A percentile compares a stretch with the other conserved stretches of the same genome.
Evolutionary conservation across 1,140 invertebrate genomes (phyloP).

Genomic region (Ostrea denselamellosa): DNA sequence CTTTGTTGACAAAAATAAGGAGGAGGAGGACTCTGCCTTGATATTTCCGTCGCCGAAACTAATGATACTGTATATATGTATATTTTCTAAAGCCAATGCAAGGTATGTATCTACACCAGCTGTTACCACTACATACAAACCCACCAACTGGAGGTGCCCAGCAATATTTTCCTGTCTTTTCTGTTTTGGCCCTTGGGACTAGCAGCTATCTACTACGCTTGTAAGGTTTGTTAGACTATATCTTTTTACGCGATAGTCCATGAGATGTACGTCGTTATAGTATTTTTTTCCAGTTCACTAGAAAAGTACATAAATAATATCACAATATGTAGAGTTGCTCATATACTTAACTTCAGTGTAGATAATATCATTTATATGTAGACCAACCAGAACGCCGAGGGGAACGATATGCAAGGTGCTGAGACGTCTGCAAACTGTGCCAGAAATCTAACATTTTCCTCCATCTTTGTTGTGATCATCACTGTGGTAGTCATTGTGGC

Average conservation of each 20-base stretch:
- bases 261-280: no score
- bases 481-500: not conserved
- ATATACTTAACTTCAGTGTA: no score
- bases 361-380: not conserved
- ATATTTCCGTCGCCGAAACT: no score
- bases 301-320: no score
- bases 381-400: not conserved
- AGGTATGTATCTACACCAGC: not conserved
- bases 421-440: not conserved
- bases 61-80: not conserved
- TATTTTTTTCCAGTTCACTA: no score
- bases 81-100: not conserved
- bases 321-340: no score
- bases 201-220: not conserved
- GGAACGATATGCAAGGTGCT: not conserved
- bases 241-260: no score
- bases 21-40: no score
- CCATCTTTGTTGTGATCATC: not conserved
- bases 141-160: not conserved
- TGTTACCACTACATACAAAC: not conserved
- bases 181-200: not conserved
- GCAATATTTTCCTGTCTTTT: not conserved
- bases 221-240: not conserved
- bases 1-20: no score
- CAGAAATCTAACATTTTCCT: not conserved